Evolutionary conservation across 1,140 invertebrate genomes (phyloP), one percentile per base, ranked within the genome.

Genomic region (Pachypsylla venusta): DNA sequence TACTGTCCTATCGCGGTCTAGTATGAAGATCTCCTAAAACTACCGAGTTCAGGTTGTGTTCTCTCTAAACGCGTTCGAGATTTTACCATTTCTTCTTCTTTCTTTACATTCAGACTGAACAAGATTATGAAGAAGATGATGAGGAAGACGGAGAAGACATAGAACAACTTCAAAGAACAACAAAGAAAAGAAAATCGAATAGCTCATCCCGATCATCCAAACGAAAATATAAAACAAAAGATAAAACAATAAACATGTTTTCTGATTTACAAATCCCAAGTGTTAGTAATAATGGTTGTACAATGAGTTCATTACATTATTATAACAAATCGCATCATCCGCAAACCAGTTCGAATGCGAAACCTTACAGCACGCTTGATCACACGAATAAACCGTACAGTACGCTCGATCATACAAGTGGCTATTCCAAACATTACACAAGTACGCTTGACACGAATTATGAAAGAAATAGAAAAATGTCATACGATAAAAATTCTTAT

Each of bases 221-320:
- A 19, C 42, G 42, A 19, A 48, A 48, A 48, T n/a, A 35, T 10
- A n/a, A 48, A n/a, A 48, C 16, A 19, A 10, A 7, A 7, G 22
- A 48, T 19, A 22, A 48, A 48, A n/a, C 42, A 19, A 22, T 48
- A 1, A 61, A 60, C 25, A 35, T 35, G 4, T 61, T 64, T 40
- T 42, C 60, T 1, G 62, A 64, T 1, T 39, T 61, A 3, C 62
- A 64, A 26, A 39, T 62, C 14, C 63, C 65, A 1, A 63, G 60
- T 12, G 64, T 66, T 25, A 63, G 61, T 26, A 63, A 61, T 42
- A 58, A 63, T 54, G 63, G 62, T 1, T 53, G 58, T 20, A 60
- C 62, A 1, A 61, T 61, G 53, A 60, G 54, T 30, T 56, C 56
- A 2, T 42, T 64, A 25, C 57, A 30, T 56, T 64, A 60, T 61